These are phyloP conservation scores for Fratercula arctica DNA, from an alignment of 2,797 vertebrate genomes.

Conservation along the genomic window DNA sequence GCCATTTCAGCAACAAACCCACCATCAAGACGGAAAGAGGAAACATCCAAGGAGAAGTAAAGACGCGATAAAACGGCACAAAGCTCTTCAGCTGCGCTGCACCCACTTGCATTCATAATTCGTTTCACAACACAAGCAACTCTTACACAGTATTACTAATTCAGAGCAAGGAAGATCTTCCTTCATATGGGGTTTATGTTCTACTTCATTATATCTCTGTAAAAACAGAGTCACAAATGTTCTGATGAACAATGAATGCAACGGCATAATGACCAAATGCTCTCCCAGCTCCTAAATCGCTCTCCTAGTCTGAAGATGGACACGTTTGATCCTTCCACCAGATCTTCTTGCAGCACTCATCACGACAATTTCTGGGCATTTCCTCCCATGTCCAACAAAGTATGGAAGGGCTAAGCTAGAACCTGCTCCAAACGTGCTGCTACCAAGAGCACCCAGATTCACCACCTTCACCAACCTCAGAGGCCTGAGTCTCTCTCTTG, in stretches of 20 bases:
- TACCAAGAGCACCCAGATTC: not conserved
- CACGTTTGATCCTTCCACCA: not conserved
- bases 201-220: not conserved
- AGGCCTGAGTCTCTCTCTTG: not conserved
- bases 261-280: not conserved
- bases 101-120: not conserved
- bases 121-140: not conserved
- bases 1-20: not conserved
- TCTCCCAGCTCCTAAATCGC: not conserved
- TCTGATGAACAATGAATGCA: not conserved
- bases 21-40: not conserved
- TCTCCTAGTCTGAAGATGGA: not conserved
- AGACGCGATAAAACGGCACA: not conserved
- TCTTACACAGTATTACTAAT: not conserved
- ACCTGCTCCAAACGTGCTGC: not conserved
- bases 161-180: not conserved
- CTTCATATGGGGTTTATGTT: fast-evolving
- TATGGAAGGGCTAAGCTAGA: not conserved
- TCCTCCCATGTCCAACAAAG: not conserved
- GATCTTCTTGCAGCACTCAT: not conserved
- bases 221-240: not conserved
- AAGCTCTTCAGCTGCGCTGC: not conserved
- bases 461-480: not conserved
- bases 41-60: not conserved
- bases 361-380: not conserved